These are phyloP conservation scores for Zaprionus obscuricornis DNA, from an alignment of 2,888 invertebrate species.

Conservation along the genomic window DNA sequence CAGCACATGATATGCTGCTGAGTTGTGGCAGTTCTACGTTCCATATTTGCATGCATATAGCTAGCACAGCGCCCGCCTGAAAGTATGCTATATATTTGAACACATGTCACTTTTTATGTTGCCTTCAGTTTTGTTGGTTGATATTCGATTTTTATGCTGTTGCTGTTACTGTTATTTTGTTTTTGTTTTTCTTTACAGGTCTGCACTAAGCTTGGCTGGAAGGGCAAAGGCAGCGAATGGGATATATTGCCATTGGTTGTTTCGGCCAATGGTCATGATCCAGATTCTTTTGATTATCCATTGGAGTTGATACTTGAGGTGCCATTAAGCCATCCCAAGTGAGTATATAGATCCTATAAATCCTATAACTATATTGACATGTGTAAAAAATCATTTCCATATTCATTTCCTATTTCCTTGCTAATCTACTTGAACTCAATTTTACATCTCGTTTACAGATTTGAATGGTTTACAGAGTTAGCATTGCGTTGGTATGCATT, in stretches of 20 bases:
- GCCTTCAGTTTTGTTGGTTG: slow-evolving; percentile 23
- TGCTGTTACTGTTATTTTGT: neutral
- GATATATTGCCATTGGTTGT: slow-evolving; percentile 95
- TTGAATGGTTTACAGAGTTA: slow-evolving; percentile 94
- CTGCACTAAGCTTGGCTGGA: slow-evolving; percentile 96
- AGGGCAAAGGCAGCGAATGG: slow-evolving; percentile 90
- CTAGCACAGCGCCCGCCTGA: no score
- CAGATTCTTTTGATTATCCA: slow-evolving; percentile 97
- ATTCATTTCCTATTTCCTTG: no score
- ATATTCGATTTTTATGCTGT: slow-evolving; percentile 50
- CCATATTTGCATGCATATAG: slow-evolving; percentile 54
- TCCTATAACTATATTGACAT: neutral
- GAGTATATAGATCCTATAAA: slow-evolving; percentile 82
- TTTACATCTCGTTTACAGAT: no score
- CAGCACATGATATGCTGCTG: neutral
- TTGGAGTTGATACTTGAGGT: slow-evolving; percentile 94
- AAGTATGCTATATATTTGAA: slow-evolving; percentile 68
- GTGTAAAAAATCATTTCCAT: no score
- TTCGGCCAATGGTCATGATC: slow-evolving; percentile 98
- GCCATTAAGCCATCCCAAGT: slow-evolving; percentile 94
- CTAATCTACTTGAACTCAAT: no score
- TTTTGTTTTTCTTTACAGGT: slow-evolving; percentile 85
- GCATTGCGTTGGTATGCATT: slow-evolving; percentile 94
- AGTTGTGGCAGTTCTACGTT: no score
- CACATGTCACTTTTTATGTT: slow-evolving; percentile 67